Evolutionary conservation across 2,888 invertebrate species (phyloP).

Genomic region (Physocephala rufipes): DNA sequence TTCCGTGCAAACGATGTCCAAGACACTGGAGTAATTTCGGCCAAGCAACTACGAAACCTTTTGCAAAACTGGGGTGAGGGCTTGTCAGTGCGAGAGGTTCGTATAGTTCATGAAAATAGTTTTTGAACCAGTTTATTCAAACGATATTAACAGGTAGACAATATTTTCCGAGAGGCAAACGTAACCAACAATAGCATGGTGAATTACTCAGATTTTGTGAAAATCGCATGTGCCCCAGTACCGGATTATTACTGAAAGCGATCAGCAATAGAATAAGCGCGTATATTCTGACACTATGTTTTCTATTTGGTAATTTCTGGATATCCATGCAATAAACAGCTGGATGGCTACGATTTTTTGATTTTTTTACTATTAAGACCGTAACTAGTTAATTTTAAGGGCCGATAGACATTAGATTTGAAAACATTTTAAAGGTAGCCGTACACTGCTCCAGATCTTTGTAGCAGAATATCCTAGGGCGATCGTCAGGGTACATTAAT

Average conservation of each 20-base stretch:
- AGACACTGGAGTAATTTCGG: conserved; percentile 79
- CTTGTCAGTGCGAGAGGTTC: conserved; percentile 74
- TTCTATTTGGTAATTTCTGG: too few species aligned
- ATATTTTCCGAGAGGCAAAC: conserved; percentile 91
- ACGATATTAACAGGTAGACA: conserved; percentile 73
- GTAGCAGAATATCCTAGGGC: too few species aligned
- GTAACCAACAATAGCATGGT: conserved; percentile 81
- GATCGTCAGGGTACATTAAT: too few species aligned
- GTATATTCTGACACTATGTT: too few species aligned
- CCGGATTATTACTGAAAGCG: conserved; percentile 84
- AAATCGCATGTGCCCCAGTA: conserved; percentile 91
- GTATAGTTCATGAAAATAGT: conserved; percentile 1
- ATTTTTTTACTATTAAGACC: too few species aligned
- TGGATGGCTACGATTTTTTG: too few species aligned
- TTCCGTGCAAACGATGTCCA: conserved; percentile 86
- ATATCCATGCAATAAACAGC: too few species aligned
- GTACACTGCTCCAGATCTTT: too few species aligned
- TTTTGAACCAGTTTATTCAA: not conserved
- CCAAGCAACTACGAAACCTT: conserved; percentile 84
- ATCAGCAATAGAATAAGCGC: too few species aligned
- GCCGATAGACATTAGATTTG: too few species aligned
- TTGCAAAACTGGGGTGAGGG: conserved; percentile 93
- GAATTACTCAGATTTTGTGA: conserved; percentile 90
- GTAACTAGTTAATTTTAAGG: too few species aligned
- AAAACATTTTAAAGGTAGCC: too few species aligned